Base-by-base conservation (phyloP, 2,113 vertebrate species). In the Lycocorax pyrrhopterus region DNA sequence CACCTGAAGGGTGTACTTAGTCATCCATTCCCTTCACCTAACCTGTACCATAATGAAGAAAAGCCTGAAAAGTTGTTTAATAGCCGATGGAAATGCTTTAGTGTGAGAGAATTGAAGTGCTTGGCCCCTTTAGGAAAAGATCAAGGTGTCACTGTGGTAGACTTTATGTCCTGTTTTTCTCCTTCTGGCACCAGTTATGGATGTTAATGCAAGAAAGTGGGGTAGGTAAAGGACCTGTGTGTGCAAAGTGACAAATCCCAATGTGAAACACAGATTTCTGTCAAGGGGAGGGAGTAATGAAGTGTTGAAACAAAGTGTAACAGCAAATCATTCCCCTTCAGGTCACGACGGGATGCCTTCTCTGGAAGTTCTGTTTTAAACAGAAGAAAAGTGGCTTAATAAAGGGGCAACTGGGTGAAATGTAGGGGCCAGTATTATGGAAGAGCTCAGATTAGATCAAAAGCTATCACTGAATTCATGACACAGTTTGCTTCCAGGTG, bases 1-100 rank as follows among this genome's bases (percentile, higher is more conserved):
- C 68, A 89, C 91, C 83, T 94, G 90, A 94, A 94, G 92, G 90
- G 92, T 86, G 21, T 72, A 59, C 32, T 76, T 55, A 75, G 83
- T 67, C 76, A 87, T 74, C 64, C 37, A 12, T 93, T 87, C 73
- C 60, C 64, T 67, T 87, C 76, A 81, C 10, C 64, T 93, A 68
- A 69, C 83, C 73, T 80, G n/a, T 58, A 73, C 62, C 30, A 26
- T 59, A 71, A 72, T 69, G 71, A 89, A 89, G 69, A 67, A 71
- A 74, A 93, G 39, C 39, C 30, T 66, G 56, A 5, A 46, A 95
- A 71, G 43, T 86, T 88, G 44, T 86, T 84, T 92, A 81, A 77
- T 74, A 74, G 43, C 44, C 23, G 19, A 59, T 82, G 67, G 44
- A 80, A 74, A 74, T 51, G 35, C 63, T 86, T 83, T 47, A 71